Conservation (phyloP, 2,888 invertebrate species). For the Neria commutata region DNA sequence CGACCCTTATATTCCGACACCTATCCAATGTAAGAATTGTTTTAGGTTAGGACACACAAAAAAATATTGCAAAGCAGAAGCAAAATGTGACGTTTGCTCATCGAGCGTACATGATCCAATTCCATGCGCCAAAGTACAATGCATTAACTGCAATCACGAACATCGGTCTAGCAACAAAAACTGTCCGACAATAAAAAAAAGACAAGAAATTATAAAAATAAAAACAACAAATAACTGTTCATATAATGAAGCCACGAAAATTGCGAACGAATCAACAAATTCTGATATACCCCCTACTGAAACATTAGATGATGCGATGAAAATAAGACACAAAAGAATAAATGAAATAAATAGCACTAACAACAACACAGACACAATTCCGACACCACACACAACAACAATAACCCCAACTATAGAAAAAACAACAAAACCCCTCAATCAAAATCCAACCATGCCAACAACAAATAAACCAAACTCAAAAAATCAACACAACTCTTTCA, state of each 20-base stretch:
- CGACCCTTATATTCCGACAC: too few relatives aligned
- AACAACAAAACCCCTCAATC: neutral
- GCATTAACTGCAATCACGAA: too few relatives aligned
- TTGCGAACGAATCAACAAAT: neutral
- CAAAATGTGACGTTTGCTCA: too few relatives aligned
- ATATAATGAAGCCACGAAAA: neutral
- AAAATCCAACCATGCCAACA: neutral
- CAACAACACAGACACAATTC: neutral
- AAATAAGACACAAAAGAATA: neutral
- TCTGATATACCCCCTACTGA: neutral
- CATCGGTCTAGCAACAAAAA: neutral
- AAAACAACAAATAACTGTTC: neutral
- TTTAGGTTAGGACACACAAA: too few relatives aligned
- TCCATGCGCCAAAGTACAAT: too few relatives aligned
- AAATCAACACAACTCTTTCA: neutral
- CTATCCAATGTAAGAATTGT: too few relatives aligned
- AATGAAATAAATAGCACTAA: neutral
- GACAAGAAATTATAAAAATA: neutral
- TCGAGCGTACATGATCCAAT: too few relatives aligned
- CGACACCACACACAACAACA: neutral
- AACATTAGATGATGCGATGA: neutral
- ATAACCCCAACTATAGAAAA: neutral
- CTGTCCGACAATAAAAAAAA: neutral
- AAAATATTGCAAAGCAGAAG: too few relatives aligned
- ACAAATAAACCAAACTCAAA: neutral